Base-by-base conservation (phyloP, 2,888 invertebrate genomes). In the Tuta absoluta region DNA sequence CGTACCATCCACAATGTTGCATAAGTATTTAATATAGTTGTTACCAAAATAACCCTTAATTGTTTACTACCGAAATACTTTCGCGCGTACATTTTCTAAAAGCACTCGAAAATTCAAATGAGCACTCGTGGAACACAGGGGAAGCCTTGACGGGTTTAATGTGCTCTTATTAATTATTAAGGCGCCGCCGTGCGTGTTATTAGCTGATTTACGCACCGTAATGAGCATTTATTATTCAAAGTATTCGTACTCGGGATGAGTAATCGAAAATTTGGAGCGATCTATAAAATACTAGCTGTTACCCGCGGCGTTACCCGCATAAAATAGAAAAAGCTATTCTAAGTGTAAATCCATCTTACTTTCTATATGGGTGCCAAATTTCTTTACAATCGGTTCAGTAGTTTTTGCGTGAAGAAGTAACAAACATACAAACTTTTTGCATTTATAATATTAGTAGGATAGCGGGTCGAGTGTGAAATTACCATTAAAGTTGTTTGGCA, bases 171-270 rank as follows among this genome's bases (percentile, higher is more conserved):
- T 72, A 73, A 72, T 73, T 69, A 76, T 72, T 72, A 63, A 75
- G 65, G 62, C 59, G 63, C 58, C 63, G 68, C 65, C 64, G 73
- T 66, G 65, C 66, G 69, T 73, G 70, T 69, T 74, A 72, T 75
- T 74, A 75, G 69, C 69, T 66, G 70, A 73, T 71, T 69, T 69
- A 65, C 62, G 69, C 63, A 41, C 64, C 68, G 65, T 70, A 74
- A 69, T 73, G 71, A 71, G 61, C 62, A 72, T 75, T 19, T 67
- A 71, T 76, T 74, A 78, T 76, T 75, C 68, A 76, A 14, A 24
- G 61, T 66, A 63, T 65, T 45, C 23, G 21, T 23, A 45, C 28
- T 24, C 14, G 60, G 21, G 14, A 45, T 45, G 17, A 65, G 64
- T 53, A 19, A 38, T 53, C 61, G 56, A 58, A 64, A 65, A 19